Base-by-base conservation (phyloP, 2,797 vertebrate genomes). In the Chelon labrosus region DNA sequence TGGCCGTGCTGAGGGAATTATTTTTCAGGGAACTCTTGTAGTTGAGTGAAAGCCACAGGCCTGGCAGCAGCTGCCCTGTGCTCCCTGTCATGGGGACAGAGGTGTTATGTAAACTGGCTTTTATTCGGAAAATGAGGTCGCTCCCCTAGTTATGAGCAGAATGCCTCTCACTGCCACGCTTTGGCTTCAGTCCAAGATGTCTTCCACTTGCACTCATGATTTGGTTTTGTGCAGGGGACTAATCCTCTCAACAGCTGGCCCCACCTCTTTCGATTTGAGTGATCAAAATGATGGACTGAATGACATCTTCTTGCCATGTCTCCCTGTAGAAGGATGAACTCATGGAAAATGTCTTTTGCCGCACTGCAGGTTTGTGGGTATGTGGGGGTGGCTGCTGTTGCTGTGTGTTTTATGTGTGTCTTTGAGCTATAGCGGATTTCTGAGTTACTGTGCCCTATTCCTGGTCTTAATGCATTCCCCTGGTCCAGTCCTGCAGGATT, bases 91-190 rank as follows among this genome's bases (percentile, higher is more conserved):
- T 82, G 81, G 87, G 73, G 82, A 88, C 85, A 87, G 91, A 91
- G 87, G 90, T 90, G 91, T 93, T 93, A 93, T 92, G 91, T 94
- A 94, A 95, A 94, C 90, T 85, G 66, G 73, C 84, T 90, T 86
- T 93, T 87, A 92, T 92, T 91, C 54, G 77, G 91, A 89, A 88
- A 92, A 93, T 86, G 75, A 90, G 91, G 91, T 93, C 88, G 86
- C 83, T 87, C 85, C 85, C 82, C 79, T 67, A 85, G 91, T 93
- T 89, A 92, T 94, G 91, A 92, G 79, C 87, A 91, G 88, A 92
- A 92, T 90, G 85, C 80, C 84, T 80, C 83, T 82, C 50, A 10
- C 83, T 85, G 83, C 84, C 73, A 82, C 17, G 3, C 78, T 87
- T 74, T 93, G 92, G 91, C 84, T 39, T 46, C 20, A 11, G 54